Evolutionary conservation across 2,113 vertebrate genomes (phyloP).

Genomic region (Ardeotis arabs): DNA sequence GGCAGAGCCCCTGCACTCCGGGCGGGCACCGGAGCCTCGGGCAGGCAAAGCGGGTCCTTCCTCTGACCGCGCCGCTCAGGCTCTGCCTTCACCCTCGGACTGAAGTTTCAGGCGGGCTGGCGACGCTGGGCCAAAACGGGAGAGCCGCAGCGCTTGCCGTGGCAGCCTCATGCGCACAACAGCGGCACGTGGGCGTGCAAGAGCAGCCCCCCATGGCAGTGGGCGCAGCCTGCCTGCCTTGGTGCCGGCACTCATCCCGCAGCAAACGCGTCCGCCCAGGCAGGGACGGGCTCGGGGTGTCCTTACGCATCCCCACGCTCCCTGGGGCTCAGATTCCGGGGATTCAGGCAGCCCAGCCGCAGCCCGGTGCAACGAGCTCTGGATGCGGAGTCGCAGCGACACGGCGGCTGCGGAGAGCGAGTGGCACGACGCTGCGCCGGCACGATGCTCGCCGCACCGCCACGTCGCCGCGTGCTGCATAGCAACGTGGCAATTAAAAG

Average conservation of each 20-base stretch:
- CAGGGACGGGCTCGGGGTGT: neutral
- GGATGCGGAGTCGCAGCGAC: fast-evolving
- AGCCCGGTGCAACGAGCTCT: neutral
- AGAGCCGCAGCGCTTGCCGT: neutral
- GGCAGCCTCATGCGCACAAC: neutral
- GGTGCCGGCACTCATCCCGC: neutral
- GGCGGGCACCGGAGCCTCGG: too few species aligned
- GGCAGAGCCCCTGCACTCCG: neutral
- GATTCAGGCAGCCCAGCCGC: neutral
- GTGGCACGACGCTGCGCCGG: neutral
- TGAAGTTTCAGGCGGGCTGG: neutral
- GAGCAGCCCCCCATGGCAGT: neutral
- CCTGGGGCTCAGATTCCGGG: neutral
- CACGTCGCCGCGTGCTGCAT: neutral
- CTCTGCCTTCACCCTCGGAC: neutral
- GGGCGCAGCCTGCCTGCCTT: neutral
- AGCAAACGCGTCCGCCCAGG: neutral
- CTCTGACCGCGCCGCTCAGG: fast-evolving
- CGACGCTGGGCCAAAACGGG: fast-evolving
- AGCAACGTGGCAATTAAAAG: conserved; percentile 53
- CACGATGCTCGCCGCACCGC: neutral
- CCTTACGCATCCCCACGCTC: fast-evolving
- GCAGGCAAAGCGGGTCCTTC: neutral
- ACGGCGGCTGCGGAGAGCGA: fast-evolving
- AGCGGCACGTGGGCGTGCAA: neutral